Evolutionary conservation across 2,888 invertebrate species (phyloP).

Genomic region (Griposia aprilina): DNA sequence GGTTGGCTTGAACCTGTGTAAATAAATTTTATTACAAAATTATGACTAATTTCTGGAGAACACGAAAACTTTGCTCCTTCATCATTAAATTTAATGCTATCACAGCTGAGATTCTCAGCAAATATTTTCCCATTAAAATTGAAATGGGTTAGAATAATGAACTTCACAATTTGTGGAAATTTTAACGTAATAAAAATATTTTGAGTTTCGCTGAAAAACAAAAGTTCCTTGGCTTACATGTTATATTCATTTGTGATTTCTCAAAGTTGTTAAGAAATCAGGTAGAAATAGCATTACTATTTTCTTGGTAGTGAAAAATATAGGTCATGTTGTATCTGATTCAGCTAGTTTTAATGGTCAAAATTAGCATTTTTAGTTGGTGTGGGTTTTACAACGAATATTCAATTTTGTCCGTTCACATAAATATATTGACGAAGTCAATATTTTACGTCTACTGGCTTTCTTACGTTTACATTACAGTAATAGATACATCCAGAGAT

Average conservation of each 20-base stretch:
- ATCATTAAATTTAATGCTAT: slow-evolving; percentile 36
- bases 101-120: slow-evolving; percentile 28
- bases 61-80: slow-evolving; percentile 18
- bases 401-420: background rate
- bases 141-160: slow-evolving; percentile 53
- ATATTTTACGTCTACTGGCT: background rate
- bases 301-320: background rate
- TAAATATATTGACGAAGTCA: background rate
- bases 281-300: background rate
- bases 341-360: too few species aligned
- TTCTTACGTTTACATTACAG: background rate
- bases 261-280: slow-evolving; percentile 10
- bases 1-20: slow-evolving; percentile 25
- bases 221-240: slow-evolving; percentile 38
- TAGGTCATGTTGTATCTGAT: too few species aligned
- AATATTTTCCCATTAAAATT: slow-evolving; percentile 57
- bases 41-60: slow-evolving; percentile 29
- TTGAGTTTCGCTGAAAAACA: slow-evolving; percentile 43
- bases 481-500: background rate
- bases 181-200: slow-evolving; percentile 52
- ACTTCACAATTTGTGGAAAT: slow-evolving; percentile 32
- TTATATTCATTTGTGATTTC: slow-evolving; percentile 13
- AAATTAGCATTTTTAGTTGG: too few species aligned
- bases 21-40: slow-evolving; percentile 38
- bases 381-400: background rate